Evolutionary conservation across 2,888 invertebrate species (phyloP).

Genomic region (Teleogryllus oceanicus): DNA sequence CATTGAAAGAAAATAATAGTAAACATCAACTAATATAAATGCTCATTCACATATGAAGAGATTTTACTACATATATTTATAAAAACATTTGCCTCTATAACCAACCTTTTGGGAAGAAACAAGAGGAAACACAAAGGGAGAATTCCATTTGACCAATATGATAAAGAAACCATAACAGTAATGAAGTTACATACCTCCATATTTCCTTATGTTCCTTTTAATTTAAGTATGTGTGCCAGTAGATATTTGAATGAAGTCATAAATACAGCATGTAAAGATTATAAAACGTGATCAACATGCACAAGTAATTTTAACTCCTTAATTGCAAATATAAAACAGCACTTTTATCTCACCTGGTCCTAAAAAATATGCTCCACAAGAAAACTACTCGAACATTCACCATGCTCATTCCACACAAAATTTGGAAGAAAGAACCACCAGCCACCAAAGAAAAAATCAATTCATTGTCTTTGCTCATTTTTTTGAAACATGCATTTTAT

Average conservation of each 20-base stretch:
- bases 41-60: too few relatives aligned
- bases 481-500: too few relatives aligned
- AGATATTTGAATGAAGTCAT: neutral
- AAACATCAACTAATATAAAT: too few relatives aligned
- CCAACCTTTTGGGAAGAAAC: conserved; percentile 6
- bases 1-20: neutral
- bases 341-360: neutral
- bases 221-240: conserved; percentile 3
- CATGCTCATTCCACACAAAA: neutral
- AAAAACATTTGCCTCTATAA: neutral
- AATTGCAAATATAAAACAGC: neutral
- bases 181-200: neutral
- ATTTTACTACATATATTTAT: neutral
- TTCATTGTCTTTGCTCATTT: too few relatives aligned
- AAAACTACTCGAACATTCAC: neutral
- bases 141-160: conserved; percentile 8
- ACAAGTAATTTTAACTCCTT: neutral
- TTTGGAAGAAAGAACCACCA: too few relatives aligned
- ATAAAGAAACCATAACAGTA: neutral
- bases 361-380: neutral
- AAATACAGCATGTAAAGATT: neutral
- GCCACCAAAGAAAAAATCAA: too few relatives aligned
- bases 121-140: neutral
- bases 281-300: neutral
- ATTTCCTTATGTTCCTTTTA: conserved; percentile 18